phyloP scores from a whole-genome alignment of 92 coral and sea anemone genomes.

The Blastomussa wellsi region DNA sequence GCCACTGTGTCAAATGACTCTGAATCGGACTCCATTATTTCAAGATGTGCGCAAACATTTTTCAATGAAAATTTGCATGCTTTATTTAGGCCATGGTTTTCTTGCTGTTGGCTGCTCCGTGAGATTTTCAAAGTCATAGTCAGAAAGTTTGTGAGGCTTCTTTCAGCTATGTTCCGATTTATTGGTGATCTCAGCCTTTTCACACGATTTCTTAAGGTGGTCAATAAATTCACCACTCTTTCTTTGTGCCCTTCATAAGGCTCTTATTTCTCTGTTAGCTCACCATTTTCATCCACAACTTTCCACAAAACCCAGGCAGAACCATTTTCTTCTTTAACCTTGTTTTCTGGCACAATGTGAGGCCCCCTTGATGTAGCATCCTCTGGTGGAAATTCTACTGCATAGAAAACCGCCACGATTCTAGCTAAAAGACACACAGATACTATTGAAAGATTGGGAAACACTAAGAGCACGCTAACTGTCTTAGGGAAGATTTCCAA shows the following conservation, averaged over 20 bases:
- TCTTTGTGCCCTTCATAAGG: slow-evolving; percentile 50
- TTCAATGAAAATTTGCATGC: slow-evolving; percentile 26
- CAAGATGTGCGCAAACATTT: slow-evolving; percentile 6
- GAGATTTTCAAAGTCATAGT: slow-evolving; percentile 37
- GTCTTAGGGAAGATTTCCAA: slow-evolving; percentile 32
- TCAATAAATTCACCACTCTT: slow-evolving; percentile 46
- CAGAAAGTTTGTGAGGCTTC: slow-evolving; percentile 38
- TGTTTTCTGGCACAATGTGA: slow-evolving; percentile 47
- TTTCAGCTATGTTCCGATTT: slow-evolving; percentile 40
- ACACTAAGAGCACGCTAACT: slow-evolving; percentile 31
- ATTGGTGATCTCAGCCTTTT: slow-evolving; percentile 46
- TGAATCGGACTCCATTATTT: slow-evolving; percentile 27
- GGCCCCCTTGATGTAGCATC: slow-evolving; percentile 48
- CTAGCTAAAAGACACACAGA: slow-evolving; percentile 16
- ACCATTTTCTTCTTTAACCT: slow-evolving; percentile 46
- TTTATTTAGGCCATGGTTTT: slow-evolving; percentile 24
- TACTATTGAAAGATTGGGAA: slow-evolving; percentile 21
- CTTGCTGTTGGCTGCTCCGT: slow-evolving; percentile 17
- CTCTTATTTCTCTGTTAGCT: slow-evolving; percentile 23
- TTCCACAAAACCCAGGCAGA: slow-evolving; percentile 45
- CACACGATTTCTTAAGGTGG: slow-evolving; percentile 40
- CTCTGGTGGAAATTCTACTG: slow-evolving; percentile 47
- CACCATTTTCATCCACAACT: slow-evolving; percentile 50
- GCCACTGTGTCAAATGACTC: slow-evolving; percentile 33
- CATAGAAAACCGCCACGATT: slow-evolving; percentile 30